Evolutionary conservation across 2,113 vertebrate species (phyloP).

Genomic region (Odocoileus hemionus): DNA sequence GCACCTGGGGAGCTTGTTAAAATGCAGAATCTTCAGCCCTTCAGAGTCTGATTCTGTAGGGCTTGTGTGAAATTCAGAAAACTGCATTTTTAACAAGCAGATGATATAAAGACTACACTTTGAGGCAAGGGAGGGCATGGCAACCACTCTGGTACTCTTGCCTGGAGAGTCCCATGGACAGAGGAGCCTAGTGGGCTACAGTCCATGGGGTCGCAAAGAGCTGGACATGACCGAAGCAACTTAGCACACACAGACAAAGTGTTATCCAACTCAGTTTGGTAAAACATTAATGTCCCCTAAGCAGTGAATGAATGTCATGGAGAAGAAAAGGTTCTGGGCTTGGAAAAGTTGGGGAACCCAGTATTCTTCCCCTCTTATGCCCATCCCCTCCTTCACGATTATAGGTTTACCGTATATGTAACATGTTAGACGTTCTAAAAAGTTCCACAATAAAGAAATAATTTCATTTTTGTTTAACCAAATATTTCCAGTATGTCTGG

Average conservation of each 20-base stretch:
- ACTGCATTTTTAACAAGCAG: conserved; percentile 23
- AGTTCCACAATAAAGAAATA: background rate
- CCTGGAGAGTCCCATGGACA: background rate
- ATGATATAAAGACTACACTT: background rate
- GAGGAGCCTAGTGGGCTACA: background rate
- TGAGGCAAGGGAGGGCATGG: background rate
- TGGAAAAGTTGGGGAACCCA: background rate
- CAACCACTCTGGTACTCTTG: background rate
- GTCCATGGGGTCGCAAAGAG: background rate
- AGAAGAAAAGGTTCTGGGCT: background rate
- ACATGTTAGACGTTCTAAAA: background rate
- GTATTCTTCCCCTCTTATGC: background rate
- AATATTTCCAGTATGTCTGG: background rate
- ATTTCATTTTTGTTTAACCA: background rate
- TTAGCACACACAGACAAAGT: background rate
- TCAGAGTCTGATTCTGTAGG: conserved; percentile 16
- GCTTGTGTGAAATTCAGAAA: conserved; percentile 38
- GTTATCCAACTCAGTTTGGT: background rate
- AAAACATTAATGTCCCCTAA: background rate
- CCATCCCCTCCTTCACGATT: accelerated
- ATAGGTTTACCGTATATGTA: background rate
- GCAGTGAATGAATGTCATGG: background rate
- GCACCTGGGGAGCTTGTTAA: conserved; percentile 60
- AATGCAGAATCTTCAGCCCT: conserved; percentile 42
- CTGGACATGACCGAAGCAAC: background rate